Evolutionary conservation across 2,797 vertebrate species (phyloP), one percentile per base, ranked within the genome.

Genomic region (Crax fasciolata): DNA sequence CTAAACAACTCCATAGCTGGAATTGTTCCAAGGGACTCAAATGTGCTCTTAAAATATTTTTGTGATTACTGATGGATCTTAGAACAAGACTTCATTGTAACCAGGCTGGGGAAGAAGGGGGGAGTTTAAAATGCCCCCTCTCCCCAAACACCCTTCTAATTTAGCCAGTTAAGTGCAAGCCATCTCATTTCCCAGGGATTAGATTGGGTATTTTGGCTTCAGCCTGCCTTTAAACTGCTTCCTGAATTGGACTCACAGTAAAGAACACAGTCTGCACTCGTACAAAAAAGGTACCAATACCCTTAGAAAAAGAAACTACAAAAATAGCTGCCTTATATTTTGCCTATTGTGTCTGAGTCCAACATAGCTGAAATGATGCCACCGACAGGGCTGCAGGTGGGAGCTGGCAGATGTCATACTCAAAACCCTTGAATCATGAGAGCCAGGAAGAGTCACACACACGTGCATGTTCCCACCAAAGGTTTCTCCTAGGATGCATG

Each of bases 41-140:
- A 89, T 12, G 35, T 48, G 62, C 35, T 93, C 54, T 94, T 85
- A 85, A 92, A 95, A 87, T 94, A 90, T 65, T 94, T 96, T 78
- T 82, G 10, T 19, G 46, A 85, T 75, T 85, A 90, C 46, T 51
- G 55, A 87, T 89, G 1, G 2, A 80, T 61, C 65, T 74, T 55
- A 88, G 55, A 93, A 95, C 61, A 93, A 90, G 84, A 89, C 63
- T 68, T 67, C 51, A 75, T 77, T 84, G 61, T 92, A 76, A 59
- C 5, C 38, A 46, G 24, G 61, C 39, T 6, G 17, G 32, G 27
- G 6, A 24, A 30, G 43, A 23, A 18, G 43, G 18, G 27, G 7
- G 51, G 58, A 28, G 38, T 75, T 91, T 81, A 75, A 55, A 57
- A 78, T 76, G 78, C 38, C 32, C 30, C 21, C 62, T 8, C 21